A percentile compares a stretch with the other conserved stretches of the same genome.
Conservation (phyloP, 2,888 invertebrate species). For the Arrhopalites spinosus region DNA sequence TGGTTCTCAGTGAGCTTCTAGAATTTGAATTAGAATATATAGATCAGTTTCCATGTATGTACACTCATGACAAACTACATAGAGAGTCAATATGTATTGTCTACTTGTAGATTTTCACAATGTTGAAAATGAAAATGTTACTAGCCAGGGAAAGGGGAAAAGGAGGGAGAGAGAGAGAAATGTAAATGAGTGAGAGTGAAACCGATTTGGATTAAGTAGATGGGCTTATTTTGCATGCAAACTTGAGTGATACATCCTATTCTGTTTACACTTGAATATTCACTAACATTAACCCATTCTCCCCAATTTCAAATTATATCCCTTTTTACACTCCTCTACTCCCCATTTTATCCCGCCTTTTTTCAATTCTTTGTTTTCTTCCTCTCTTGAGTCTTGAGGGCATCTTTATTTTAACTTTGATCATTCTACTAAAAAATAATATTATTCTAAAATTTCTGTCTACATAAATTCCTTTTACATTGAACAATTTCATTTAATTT, state of each 20-base stretch:
- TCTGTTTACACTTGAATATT: conserved; percentile 23
- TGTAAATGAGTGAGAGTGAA: conserved; percentile 24
- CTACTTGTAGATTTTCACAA: neutral
- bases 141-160: neutral
- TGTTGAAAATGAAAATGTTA: conserved; percentile 13
- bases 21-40: too few relatives aligned
- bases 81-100: neutral
- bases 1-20: too few relatives aligned
- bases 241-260: conserved; percentile 24
- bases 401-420: too few relatives aligned
- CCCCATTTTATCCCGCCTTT: neutral
- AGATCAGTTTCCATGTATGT: too few relatives aligned
- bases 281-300: neutral
- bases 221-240: conserved; percentile 29
- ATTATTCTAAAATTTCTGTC: too few relatives aligned
- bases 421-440: too few relatives aligned
- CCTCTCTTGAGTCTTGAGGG: too few relatives aligned
- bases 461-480: too few relatives aligned
- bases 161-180: conserved; percentile 5
- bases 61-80: too few relatives aligned
- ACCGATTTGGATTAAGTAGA: conserved; percentile 34
- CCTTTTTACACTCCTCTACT: neutral
- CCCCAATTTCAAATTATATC: neutral
- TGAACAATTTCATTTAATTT: too few relatives aligned
- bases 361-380: conserved; percentile 1